phyloP scores from a whole-genome alignment of 2,797 vertebrate species.

The Odontamblyopus lacepedii region DNA sequence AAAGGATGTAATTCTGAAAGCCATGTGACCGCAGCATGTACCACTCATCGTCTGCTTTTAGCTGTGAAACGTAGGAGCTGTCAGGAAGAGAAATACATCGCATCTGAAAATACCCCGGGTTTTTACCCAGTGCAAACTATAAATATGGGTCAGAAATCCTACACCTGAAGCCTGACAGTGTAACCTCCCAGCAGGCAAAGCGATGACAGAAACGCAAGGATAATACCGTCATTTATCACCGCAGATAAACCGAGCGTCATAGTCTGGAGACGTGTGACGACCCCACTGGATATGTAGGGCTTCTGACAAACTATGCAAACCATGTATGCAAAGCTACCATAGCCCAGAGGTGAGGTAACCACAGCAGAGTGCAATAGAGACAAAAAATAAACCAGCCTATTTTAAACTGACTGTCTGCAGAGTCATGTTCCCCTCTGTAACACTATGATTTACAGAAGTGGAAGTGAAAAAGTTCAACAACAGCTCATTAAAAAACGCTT shows the following conservation, averaged over 20 bases:
- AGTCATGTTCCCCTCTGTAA: slow-evolving; percentile 58
- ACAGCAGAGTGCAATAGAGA: background rate
- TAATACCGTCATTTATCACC: slow-evolving; percentile 55
- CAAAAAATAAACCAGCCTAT: slow-evolving; percentile 54
- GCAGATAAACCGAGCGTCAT: slow-evolving; percentile 46
- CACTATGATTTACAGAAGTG: slow-evolving; percentile 28
- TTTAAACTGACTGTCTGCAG: slow-evolving; percentile 60
- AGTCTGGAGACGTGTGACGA: slow-evolving; percentile 37
- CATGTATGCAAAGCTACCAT: slow-evolving; percentile 49
- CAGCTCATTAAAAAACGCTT: slow-evolving; percentile 21
- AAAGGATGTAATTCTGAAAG: slow-evolving; percentile 19
- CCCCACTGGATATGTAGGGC: slow-evolving; percentile 33
- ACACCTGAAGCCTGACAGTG: slow-evolving; percentile 51
- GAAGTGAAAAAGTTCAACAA: slow-evolving; percentile 21
- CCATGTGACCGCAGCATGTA: slow-evolving; percentile 61
- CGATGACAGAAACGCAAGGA: slow-evolving; percentile 53
- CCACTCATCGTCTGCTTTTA: slow-evolving; percentile 65
- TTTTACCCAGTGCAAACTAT: slow-evolving; percentile 46
- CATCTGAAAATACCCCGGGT: slow-evolving; percentile 54
- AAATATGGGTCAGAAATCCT: slow-evolving; percentile 61
- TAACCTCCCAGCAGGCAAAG: slow-evolving; percentile 18
- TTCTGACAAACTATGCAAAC: slow-evolving; percentile 30
- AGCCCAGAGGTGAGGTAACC: slow-evolving; percentile 57
- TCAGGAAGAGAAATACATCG: slow-evolving; percentile 28
- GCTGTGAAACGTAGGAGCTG: slow-evolving; percentile 56